Evolutionary conservation across 2,797 vertebrate genomes (phyloP), one percentile per base, ranked within the genome.

Genomic region (Thalassophryne amazonica): DNA sequence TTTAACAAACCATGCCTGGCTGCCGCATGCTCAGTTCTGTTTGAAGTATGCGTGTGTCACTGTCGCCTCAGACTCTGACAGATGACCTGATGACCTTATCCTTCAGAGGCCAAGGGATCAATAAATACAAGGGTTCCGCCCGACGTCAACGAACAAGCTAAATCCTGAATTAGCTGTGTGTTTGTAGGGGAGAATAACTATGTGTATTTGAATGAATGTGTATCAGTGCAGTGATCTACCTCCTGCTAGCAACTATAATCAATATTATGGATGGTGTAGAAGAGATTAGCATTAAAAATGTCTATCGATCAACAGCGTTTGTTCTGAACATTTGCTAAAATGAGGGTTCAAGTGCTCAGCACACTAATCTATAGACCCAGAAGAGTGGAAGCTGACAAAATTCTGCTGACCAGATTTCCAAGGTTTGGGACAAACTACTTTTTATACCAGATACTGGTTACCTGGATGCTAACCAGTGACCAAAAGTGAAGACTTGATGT

Each of bases 281-380:
- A 15, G 60, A 52, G 56, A 79, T 85, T 73, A 83, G 80, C 72
- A 77, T 86, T 84, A 83, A 84, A 80, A 78, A 81, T 71, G 77
- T 64, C 33, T 54, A 88, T 88, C 71, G 85, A 87, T 86, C 47
- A 54, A 54, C 2, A 5, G 35, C 5, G 9, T 73, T 69, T 68
- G 64, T 13, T 63, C 30, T 56, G 60, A 63, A 40, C 73, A 71
- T 60, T 72, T 47, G 69, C 79, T 8, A 33, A 42, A 58, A 3
- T 11, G 12, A 7, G 28, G 22, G 28, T 61, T 75, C 69, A 60
- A 73, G 28, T 45, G 39, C 49, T 59, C 7, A 49, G 24, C 21
- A 46, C 23, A 23, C 43, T 23, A 46, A 80, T 69, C 69, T 49
- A 60, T 69, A 22, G 32, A n/a, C 30, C 16, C 15, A 45, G n/a